Conservation (phyloP, 2,797 vertebrate species). For the Bryconaethiops microstoma region DNA sequence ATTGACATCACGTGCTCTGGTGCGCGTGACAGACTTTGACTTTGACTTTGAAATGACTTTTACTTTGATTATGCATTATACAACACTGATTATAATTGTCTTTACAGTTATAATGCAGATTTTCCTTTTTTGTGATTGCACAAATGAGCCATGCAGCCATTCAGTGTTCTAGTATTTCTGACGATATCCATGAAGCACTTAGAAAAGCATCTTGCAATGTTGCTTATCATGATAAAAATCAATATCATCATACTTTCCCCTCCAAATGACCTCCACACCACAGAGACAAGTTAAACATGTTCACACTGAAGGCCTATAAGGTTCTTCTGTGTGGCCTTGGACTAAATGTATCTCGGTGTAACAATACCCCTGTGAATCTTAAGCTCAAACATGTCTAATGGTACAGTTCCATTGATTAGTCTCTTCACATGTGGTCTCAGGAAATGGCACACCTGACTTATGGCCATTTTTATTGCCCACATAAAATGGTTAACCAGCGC, state of each 20-base stretch:
- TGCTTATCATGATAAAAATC: background rate
- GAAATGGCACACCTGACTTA: constrained; percentile 25
- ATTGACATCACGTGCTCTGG: too few relatives aligned
- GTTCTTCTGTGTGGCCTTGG: background rate
- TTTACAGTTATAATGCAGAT: too few relatives aligned
- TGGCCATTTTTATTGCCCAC: constrained; percentile 35
- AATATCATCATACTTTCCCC: background rate
- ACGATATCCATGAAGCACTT: background rate
- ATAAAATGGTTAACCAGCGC: constrained; percentile 38
- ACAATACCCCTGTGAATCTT: constrained; percentile 4
- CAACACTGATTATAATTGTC: too few relatives aligned
- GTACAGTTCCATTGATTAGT: constrained; percentile 4
- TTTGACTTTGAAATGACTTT: too few relatives aligned
- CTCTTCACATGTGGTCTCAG: constrained; percentile 17
- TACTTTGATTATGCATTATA: too few relatives aligned
- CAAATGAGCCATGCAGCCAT: background rate
- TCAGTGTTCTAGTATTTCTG: background rate
- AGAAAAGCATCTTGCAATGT: background rate
- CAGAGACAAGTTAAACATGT: background rate
- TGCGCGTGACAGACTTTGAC: too few relatives aligned
- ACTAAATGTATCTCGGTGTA: background rate
- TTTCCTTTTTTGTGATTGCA: too few relatives aligned
- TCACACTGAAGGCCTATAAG: background rate
- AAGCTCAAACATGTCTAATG: constrained; percentile 32
- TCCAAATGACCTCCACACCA: background rate